Conservation (phyloP, 1,140 invertebrate genomes). For the Aradophagus sp. region DNA sequence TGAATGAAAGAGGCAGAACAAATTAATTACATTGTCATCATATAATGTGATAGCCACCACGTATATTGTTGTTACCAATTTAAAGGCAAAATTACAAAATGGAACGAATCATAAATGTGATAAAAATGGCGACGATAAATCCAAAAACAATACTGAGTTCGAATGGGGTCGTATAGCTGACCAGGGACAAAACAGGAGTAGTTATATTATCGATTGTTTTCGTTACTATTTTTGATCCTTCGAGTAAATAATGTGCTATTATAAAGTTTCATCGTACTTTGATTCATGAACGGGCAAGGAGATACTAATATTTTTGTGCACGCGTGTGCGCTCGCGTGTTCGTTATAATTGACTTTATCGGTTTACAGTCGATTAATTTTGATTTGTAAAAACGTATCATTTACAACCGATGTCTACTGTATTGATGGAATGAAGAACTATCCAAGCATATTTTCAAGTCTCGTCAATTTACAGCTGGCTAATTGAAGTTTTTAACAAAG, state of each 20-base stretch:
- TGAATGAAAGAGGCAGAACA: too few relatives aligned
- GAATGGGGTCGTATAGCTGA: slow-evolving; percentile 39
- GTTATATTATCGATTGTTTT: slow-evolving; percentile 54
- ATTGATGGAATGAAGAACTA: too few relatives aligned
- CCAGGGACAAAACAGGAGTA: slow-evolving; percentile 25
- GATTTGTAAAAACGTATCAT: slow-evolving; percentile 14
- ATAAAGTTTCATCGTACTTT: slow-evolving; percentile 52
- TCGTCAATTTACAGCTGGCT: too few relatives aligned
- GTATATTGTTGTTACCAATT: slow-evolving; percentile 52
- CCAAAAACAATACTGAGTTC: slow-evolving; percentile 30
- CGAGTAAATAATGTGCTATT: slow-evolving; percentile 54
- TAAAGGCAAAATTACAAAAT: slow-evolving; percentile 34
- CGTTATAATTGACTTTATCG: too few relatives aligned
- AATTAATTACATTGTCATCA: too few relatives aligned
- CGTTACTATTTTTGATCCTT: slow-evolving; percentile 49
- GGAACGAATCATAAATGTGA: slow-evolving; percentile 47
- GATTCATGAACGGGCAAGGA: slow-evolving; percentile 41
- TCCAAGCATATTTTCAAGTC: too few relatives aligned
- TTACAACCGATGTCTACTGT: slow-evolving; percentile 3
- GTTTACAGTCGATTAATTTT: slow-evolving; percentile 21
- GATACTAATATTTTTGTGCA: slow-evolving; percentile 47
- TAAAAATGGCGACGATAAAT: slow-evolving; percentile 46
- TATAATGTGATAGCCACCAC: too few relatives aligned
- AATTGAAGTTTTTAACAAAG: too few relatives aligned
- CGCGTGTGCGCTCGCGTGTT: slow-evolving; percentile 12